A percentile compares a stretch with the other conserved stretches of the same genome.
phyloP scores from a whole-genome alignment of 2,113 vertebrate genomes.

The Orientallactaga bullata region DNA sequence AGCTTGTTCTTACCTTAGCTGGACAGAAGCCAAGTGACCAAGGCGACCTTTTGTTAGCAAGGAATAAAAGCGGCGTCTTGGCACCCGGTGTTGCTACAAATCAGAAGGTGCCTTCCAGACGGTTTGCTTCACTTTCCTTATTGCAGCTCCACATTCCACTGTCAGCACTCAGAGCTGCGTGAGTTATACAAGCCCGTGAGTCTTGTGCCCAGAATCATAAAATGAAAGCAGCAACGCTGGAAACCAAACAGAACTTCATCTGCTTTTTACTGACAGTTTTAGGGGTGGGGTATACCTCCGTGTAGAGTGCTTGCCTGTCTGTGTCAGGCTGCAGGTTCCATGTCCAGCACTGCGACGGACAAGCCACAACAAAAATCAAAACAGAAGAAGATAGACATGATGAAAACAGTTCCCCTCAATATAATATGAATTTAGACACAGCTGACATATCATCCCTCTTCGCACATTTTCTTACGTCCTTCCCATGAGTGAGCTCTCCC shows the following conservation, averaged over 20 bases:
- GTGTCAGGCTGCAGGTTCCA: neutral
- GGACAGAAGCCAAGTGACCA: neutral
- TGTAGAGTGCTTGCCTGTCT: neutral
- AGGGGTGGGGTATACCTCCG: neutral
- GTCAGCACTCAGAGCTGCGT: constrained; percentile 42
- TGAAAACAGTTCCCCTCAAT: neutral
- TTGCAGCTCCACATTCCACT: neutral
- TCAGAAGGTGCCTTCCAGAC: constrained; percentile 18
- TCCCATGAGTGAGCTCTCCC: neutral
- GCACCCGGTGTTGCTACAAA: neutral
- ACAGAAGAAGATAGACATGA: neutral
- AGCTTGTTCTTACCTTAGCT: constrained; percentile 10
- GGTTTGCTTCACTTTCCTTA: constrained; percentile 23
- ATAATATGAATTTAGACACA: constrained; percentile 30
- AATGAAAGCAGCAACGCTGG: constrained; percentile 61
- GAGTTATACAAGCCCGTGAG: constrained; percentile 25
- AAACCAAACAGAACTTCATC: constrained; percentile 47
- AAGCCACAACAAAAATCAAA: too few relatives aligned
- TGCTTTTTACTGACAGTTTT: constrained; percentile 19
- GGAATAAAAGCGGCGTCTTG: constrained; percentile 18
- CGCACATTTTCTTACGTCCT: neutral
- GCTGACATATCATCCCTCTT: neutral
- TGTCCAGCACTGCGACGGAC: neutral
- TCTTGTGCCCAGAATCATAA: constrained; percentile 58
- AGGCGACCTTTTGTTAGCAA: constrained; percentile 6